Evolutionary conservation across 2,797 vertebrate species (phyloP), one percentile per base, ranked within the genome.

Genomic region (Lacerta agilis): DNA sequence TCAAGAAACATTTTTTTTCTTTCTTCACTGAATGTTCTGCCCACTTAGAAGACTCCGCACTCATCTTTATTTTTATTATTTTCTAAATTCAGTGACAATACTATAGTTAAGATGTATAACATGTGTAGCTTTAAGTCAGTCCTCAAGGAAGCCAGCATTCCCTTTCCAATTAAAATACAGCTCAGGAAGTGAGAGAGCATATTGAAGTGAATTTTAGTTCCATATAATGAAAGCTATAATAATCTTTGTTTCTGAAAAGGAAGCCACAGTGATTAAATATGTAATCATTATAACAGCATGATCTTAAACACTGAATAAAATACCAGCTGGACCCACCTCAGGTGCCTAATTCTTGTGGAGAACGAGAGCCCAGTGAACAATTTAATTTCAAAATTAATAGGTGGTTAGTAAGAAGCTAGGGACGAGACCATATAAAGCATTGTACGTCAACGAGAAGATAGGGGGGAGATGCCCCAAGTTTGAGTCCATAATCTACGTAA

Each of bases 321-420:
- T 79, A 73, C 76, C 81, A 90, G 85, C 85, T 67, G 71, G 75
- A 83, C 85, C 41, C 81, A 90, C 85, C 76, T 87, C 85, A 84
- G 81, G 81, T 83, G 49, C 33, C 67, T 80, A 90, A 49, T 64
- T 76, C 67, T 87, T 76, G 41, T 64, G 76, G 71, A 81, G 88
- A n/a, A 91, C 58, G 89, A 9, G 1, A 89, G 61, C 43, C 15
- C 58, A 61, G 71, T 61, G 67, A 89, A 72, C 84, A 88, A 89
- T 86, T 89, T 87, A 92, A 61, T 91, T 90, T 92, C 82, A 77
- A 85, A 89, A 82, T 86, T 76, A 89, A 86, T 86, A 89, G 71
- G 43, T 85, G 33, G 71, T 82, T 89, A 67, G 71, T 38, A 86
- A 76, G 61, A 55, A 85, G 38, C 61, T 55, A 49, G 67, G 77